A percentile compares a stretch with the other conserved stretches of the same genome.
Conservation (phyloP, 1,140 invertebrate species). For the Samia ricini region DNA sequence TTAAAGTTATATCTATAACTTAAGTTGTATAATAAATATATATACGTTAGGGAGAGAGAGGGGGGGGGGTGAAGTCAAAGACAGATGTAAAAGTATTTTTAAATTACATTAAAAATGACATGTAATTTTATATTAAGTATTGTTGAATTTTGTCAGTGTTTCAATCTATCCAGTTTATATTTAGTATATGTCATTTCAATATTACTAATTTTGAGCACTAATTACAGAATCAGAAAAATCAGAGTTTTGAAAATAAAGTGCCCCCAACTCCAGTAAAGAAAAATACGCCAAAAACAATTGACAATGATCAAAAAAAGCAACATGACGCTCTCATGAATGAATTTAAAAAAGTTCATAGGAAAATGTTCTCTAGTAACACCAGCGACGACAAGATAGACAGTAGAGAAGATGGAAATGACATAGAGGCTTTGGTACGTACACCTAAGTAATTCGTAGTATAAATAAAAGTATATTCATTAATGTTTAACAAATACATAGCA, state of each 20-base stretch:
- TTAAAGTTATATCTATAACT: too few relatives aligned
- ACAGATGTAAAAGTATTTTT: too few relatives aligned
- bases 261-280: slow-evolving; percentile 40
- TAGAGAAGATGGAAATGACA: slow-evolving; percentile 7
- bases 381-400: slow-evolving; percentile 9
- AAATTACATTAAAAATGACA: too few relatives aligned
- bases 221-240: slow-evolving; percentile 52
- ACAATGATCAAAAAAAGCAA: slow-evolving; percentile 80
- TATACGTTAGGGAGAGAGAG: too few relatives aligned
- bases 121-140: too few relatives aligned
- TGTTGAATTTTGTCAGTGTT: too few relatives aligned
- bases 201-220: too few relatives aligned
- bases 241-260: slow-evolving; percentile 32
- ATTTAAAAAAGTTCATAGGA: slow-evolving; percentile 89
- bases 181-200: too few relatives aligned
- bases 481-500: too few relatives aligned
- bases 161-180: background rate
- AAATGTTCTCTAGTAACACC: slow-evolving; percentile 85
- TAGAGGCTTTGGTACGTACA: slow-evolving; percentile 30
- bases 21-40: too few relatives aligned
- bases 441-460: background rate
- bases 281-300: slow-evolving; percentile 47
- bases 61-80: too few relatives aligned
- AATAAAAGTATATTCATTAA: too few relatives aligned
- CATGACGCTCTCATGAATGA: slow-evolving; percentile 90